These are phyloP conservation scores for Cyphotilapia sp. DNA, from an alignment of 2,113 vertebrate species.

Conservation along the genomic window DNA sequence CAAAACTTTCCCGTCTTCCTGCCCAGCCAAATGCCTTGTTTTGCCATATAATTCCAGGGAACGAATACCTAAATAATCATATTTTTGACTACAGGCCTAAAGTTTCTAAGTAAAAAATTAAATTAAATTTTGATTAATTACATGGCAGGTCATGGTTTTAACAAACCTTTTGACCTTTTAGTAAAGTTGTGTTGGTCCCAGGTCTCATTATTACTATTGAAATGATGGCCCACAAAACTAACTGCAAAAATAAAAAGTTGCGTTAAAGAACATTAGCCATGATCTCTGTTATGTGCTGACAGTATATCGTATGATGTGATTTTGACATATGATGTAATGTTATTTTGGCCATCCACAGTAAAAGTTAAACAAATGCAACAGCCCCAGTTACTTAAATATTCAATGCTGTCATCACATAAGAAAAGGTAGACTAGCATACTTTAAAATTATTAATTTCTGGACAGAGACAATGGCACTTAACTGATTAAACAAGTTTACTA, in stretches of 20 bases:
- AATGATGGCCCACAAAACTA: neutral
- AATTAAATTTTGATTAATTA: neutral
- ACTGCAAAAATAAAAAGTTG: neutral
- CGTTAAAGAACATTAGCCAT: neutral
- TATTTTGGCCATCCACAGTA: neutral
- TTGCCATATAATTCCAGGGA: neutral
- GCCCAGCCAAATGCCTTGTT: neutral
- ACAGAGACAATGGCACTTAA: neutral
- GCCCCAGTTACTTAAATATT: neutral
- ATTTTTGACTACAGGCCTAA: neutral
- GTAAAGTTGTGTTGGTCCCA: neutral
- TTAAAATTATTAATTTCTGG: neutral
- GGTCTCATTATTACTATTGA: neutral
- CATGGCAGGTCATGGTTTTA: neutral
- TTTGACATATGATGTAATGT: neutral
- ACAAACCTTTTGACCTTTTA: neutral
- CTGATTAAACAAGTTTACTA: neutral
- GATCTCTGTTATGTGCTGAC: neutral
- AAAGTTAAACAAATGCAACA: neutral
- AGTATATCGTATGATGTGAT: neutral
- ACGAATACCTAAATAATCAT: rapidly evolving
- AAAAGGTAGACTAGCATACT: neutral
- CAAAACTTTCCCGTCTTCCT: neutral
- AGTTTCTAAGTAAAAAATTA: neutral
- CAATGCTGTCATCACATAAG: neutral